A percentile compares a stretch with the other conserved stretches of the same genome.
Conservation (phyloP, 2,888 invertebrate species). For the Brachynemurus nebulosus region DNA sequence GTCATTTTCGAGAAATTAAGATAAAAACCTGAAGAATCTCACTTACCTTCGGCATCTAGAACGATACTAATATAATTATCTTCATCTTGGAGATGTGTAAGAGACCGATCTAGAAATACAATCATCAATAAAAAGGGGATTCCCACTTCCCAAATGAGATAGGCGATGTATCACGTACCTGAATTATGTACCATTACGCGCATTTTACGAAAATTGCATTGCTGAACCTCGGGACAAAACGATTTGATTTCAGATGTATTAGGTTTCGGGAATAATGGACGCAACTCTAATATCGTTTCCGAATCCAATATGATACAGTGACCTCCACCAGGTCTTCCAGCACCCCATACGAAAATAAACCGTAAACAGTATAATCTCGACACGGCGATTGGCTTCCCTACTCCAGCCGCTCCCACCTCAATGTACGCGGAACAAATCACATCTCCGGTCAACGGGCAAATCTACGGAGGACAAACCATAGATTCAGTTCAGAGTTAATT, state of each 20-base stretch:
- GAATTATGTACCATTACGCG: constrained; percentile 12
- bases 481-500: no score
- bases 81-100: constrained; percentile 6
- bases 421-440: constrained; percentile 32
- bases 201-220: constrained; percentile 11
- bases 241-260: not conserved
- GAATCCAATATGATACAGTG: constrained; percentile 3
- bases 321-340: not conserved
- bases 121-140: no score
- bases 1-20: no score
- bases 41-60: constrained; percentile 2
- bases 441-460: constrained; percentile 31
- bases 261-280: not conserved
- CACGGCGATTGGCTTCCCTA: constrained; percentile 18
- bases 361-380: constrained; percentile 24
- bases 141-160: not conserved
- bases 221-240: constrained; percentile 2
- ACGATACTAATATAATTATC: constrained; percentile 7
- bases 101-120: constrained; percentile 1
- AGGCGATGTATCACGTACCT: constrained; percentile 2
- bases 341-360: constrained; percentile 10
- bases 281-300: constrained; percentile 6
- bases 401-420: constrained; percentile 29
- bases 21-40: not conserved
- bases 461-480: no score